A percentile compares a stretch with the other conserved stretches of the same genome.
These are phyloP conservation scores for Mellilla xanthometata DNA, from an alignment of 2,888 invertebrate species.

Conservation along the genomic window DNA sequence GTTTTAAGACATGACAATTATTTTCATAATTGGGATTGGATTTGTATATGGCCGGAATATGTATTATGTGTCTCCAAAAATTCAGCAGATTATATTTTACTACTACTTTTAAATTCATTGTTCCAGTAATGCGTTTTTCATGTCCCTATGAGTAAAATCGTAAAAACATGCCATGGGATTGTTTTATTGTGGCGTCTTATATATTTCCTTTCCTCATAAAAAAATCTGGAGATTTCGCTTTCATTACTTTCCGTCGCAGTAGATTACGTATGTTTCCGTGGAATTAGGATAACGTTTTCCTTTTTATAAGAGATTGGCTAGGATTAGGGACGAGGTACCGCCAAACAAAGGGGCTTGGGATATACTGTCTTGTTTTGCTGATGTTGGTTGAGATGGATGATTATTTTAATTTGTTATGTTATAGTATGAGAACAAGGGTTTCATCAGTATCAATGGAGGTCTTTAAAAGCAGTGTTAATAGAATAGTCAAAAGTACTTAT, in stretches of 20 bases:
- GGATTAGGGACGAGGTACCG: slow-evolving; percentile 48
- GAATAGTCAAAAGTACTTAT: no score
- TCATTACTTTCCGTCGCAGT: slow-evolving; percentile 26
- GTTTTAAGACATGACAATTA: no score
- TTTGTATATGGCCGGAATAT: no score
- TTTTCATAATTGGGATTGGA: no score
- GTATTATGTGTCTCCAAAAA: no score
- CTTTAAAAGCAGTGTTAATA: no score
- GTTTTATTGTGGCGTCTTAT: slow-evolving; percentile 3
- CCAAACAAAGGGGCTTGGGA: slow-evolving; percentile 48
- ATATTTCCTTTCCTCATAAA: slow-evolving; percentile 7
- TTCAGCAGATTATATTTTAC: no score
- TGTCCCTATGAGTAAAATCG: background rate
- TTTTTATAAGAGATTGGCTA: slow-evolving; percentile 55
- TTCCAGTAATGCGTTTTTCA: no score
- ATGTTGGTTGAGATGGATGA: slow-evolving; percentile 9
- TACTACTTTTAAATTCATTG: no score
- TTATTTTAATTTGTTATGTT: slow-evolving; percentile 22
- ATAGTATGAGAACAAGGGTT: no score
- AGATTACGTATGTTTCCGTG: slow-evolving; percentile 51
- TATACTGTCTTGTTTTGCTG: slow-evolving; percentile 21
- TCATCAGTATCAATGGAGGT: no score
- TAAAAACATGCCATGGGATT: slow-evolving; percentile 1
- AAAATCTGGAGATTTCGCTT: slow-evolving; percentile 22
- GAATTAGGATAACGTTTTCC: slow-evolving; percentile 47